A percentile compares a stretch with the other conserved stretches of the same genome.
phyloP scores from a whole-genome alignment of 2,888 invertebrate species.

The Digitonthophagus gazella region DNA sequence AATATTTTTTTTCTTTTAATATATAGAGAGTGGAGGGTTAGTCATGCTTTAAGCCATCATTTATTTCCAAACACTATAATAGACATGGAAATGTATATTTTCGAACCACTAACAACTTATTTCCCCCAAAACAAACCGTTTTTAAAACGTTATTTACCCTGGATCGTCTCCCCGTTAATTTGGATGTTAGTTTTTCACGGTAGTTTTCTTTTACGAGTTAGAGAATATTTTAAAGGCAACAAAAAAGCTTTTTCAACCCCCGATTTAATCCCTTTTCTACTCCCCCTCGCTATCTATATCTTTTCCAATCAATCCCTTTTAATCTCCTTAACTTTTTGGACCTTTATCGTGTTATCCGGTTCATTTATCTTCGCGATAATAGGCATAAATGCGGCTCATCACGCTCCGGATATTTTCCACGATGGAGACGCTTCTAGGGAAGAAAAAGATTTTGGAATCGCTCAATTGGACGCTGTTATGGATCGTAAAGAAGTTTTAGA shows the following conservation, averaged over 20 bases:
- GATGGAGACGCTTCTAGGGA: slow-evolving; percentile 65
- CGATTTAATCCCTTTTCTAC: slow-evolving; percentile 41
- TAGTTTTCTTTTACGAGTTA: slow-evolving; percentile 15
- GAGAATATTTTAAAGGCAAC: slow-evolving; percentile 5
- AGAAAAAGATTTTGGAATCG: slow-evolving; percentile 71
- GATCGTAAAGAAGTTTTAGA: slow-evolving; percentile 69
- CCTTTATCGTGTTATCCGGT: slow-evolving; percentile 55
- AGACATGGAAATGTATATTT: slow-evolving; percentile 68
- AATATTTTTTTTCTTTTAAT: no score
- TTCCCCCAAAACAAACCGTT: slow-evolving; percentile 59
- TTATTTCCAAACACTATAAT: slow-evolving; percentile 72
- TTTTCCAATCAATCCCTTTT: slow-evolving; percentile 41
- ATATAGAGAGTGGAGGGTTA: slow-evolving; percentile 67
- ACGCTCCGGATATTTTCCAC: slow-evolving; percentile 74
- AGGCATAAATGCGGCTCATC: slow-evolving; percentile 72
- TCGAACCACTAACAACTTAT: slow-evolving; percentile 68
- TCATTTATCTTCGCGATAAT: slow-evolving; percentile 63
- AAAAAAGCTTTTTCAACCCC: slow-evolving; percentile 41
- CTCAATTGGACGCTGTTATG: slow-evolving; percentile 71
- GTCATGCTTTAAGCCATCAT: slow-evolving; percentile 76
- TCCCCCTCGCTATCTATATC: slow-evolving; percentile 34
- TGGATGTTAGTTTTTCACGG: slow-evolving; percentile 32
- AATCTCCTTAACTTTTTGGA: slow-evolving; percentile 54
- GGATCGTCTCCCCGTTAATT: slow-evolving; percentile 53
- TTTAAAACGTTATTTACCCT: slow-evolving; percentile 54